Evolutionary conservation across 2,113 vertebrate species (phyloP), one percentile per base, ranked within the genome.

Genomic region (Sigmodon hispidus): DNA sequence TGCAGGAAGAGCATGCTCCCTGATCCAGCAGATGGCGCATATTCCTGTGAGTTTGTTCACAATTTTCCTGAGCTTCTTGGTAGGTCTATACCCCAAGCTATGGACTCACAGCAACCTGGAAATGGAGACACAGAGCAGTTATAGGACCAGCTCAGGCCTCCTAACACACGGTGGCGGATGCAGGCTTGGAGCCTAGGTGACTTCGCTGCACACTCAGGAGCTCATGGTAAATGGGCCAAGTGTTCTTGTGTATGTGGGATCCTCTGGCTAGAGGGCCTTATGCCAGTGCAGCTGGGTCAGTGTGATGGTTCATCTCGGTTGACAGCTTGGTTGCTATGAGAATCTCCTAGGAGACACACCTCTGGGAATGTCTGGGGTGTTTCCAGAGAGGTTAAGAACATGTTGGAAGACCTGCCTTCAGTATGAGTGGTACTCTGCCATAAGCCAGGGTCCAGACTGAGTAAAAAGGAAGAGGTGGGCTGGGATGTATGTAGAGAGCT

Each of bases 51-150:
- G 45, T 63, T 12, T 21, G 17, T 15, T 24, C 34, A 9, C 21
- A 13, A 63, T 16, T 55, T 57, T 31, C 4, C 10, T 17, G 57
- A 61, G 19, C 40, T 70, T 92, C 75, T 87, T 8, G 6, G 12
- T 16, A 26, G 36, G 65, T 31, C 57, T 43, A 29, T 61, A 12
- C 52, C 7, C 7, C 34, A 75, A 59, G 63, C 31, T 10, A 3
- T 1, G 13, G 77, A 24, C 50, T 12, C 16, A 22, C 0, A 89
- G 31, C 89, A 26, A 77, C 63, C 29, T 67, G 85, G 26, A 86
- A 45, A 73, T 8, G 24, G 15, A 95, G 81, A 81, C 52, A 34
- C 76, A 90, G 96, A 88, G 81, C 90, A 10, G 65, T 55, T 50
- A 26, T 9, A 61, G n/a, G 43, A 50, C 24, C 31, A 50, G 34